These are phyloP conservation scores for Cyprinodon tularosa DNA, from an alignment of 2,113 vertebrate genomes.

Conservation along the genomic window DNA sequence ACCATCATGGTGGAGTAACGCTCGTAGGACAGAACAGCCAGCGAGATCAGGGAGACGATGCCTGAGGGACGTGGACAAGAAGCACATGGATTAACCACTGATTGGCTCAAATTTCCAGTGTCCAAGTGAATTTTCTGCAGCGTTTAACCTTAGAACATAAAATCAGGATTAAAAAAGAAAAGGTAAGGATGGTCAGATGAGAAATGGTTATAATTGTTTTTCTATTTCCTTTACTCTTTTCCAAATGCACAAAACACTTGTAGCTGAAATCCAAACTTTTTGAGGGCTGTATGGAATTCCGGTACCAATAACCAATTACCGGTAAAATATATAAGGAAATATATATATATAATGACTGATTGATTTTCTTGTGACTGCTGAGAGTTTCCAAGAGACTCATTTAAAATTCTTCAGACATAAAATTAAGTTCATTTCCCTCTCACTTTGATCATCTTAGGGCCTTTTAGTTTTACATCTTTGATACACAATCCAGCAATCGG, in stretches of 20 bases:
- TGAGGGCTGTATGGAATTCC: too few species aligned
- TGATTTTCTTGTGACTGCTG: neutral
- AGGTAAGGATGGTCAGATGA: too few species aligned
- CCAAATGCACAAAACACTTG: neutral
- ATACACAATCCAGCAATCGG: neutral
- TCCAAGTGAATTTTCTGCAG: too few species aligned
- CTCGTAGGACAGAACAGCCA: slow-evolving; percentile 86
- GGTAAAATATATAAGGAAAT: too few species aligned
- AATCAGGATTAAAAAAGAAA: too few species aligned
- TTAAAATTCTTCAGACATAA: neutral
- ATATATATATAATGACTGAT: too few species aligned
- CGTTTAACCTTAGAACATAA: too few species aligned
- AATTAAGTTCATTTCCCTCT: slow-evolving; percentile 2
- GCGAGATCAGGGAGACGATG: slow-evolving; percentile 81
- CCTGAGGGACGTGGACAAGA: slow-evolving; percentile 60
- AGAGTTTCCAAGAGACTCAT: neutral
- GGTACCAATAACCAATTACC: too few species aligned
- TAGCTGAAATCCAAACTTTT: too few species aligned
- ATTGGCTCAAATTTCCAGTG: too few species aligned
- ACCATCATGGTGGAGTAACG: slow-evolving; percentile 81
- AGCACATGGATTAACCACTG: too few species aligned
- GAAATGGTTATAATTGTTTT: neutral
- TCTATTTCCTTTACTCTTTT: neutral
- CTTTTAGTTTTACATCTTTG: neutral
- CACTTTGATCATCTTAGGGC: slow-evolving; percentile 15